These are phyloP conservation scores for Lutjanus erythropterus DNA, from an alignment of 2,113 vertebrate species.

Conservation along the genomic window DNA sequence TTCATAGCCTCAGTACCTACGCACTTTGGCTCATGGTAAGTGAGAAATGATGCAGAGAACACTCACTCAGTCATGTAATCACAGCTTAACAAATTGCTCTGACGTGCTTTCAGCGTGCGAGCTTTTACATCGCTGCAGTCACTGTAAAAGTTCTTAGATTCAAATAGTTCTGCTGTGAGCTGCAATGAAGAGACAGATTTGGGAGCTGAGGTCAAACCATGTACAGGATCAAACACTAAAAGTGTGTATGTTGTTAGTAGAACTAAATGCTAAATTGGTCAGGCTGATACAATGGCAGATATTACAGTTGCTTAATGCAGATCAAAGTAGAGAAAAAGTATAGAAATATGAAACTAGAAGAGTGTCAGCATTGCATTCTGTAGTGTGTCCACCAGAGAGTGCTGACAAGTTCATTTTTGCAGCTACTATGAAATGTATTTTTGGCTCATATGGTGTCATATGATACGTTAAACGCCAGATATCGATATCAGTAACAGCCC, in stretches of 20 bases:
- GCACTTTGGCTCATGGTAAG: slow-evolving; percentile 35
- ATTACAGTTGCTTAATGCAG: too few relatives aligned
- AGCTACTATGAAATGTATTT: too few relatives aligned
- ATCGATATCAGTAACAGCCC: too few relatives aligned
- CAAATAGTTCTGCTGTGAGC: neutral
- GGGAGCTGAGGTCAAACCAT: neutral
- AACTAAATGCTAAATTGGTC: too few relatives aligned
- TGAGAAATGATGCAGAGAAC: slow-evolving; percentile 34
- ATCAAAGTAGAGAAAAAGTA: too few relatives aligned
- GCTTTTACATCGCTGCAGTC: neutral
- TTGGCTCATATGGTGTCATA: too few relatives aligned
- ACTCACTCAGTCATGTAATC: slow-evolving; percentile 27
- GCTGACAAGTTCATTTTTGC: neutral
- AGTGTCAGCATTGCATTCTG: neutral
- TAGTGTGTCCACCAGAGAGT: neutral
- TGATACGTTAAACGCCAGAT: too few relatives aligned
- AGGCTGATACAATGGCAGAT: too few relatives aligned
- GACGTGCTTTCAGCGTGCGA: slow-evolving; percentile 32
- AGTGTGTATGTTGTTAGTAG: too few relatives aligned
- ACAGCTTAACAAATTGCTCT: slow-evolving; percentile 23
- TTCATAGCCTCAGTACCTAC: slow-evolving; percentile 38
- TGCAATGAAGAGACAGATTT: neutral
- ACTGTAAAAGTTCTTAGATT: neutral
- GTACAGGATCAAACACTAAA: neutral
- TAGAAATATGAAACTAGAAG: too few relatives aligned